Base-by-base conservation (phyloP, 1,140 invertebrate genomes). In the Drosophila trapezifrons region DNA sequence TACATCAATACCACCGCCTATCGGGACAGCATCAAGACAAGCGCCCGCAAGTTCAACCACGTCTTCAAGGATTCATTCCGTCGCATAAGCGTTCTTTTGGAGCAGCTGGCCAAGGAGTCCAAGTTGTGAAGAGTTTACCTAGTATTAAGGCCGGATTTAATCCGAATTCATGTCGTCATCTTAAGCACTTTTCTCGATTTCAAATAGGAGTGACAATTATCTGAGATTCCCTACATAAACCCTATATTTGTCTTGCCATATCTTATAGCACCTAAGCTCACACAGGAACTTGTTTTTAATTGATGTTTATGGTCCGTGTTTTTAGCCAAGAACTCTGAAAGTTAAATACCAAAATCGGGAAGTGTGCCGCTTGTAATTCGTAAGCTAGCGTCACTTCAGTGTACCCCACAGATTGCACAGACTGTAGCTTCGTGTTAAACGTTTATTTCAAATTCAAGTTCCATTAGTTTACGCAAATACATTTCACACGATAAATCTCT, bases 361-460 rank as follows among this genome's bases (percentile, higher is more conserved):
- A 38, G 22, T 22, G 37, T 15, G 20, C 15, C 12, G 12, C 32
- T 18, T 12, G 13, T 69, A 51, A 37, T 13, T 13, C 9, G 20
- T 52, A 65, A 37, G 46, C 25, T 49, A 65, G 8, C 12, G 35
- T 47, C 22, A 15, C n/a, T 40, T 15, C 7, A 25, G 2, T n/a
- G 22, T 22, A 22, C 22, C 22, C 22, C 22, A 22, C 22, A 22
- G 2, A 22, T 6, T n/a, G 25, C 42, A n/a, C 17, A 27, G 63
- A 20, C 4, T 8, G 18, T 37, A 4, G 9, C n/a, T 81, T 55
- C 40, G 65, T 81, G 73, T 83, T 84, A 84, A 78, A 80, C 76
- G 47, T 79, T 70, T 89, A 84, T 89, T 89, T 90, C 80, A 89
- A 89, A 73, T 84, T 89, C 84, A 89, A 84, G 59, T 47, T 76